Evolutionary conservation across 1,140 invertebrate species (phyloP), one percentile per base, ranked within the genome.

Genomic region (Zaprionus lachaisei): DNA sequence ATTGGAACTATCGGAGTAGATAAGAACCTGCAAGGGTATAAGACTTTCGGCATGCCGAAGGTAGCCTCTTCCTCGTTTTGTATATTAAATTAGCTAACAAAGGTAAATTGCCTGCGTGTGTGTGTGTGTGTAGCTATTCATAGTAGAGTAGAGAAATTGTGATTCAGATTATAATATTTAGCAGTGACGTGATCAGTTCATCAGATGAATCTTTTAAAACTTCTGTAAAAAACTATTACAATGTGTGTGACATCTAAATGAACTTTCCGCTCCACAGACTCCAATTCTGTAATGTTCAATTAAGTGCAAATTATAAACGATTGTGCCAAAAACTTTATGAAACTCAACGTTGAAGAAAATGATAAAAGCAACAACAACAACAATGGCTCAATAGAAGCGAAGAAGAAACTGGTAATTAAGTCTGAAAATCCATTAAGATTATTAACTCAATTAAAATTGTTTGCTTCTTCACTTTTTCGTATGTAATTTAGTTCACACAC

Each of bases 391-490:
- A 75, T 70, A 64, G 49, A 74, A 20, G 67, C 24, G 68, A 49
- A 22, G n/a, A 47, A 17, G 17, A 68, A 74, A 54, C 77, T 72
- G 64, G 62, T 83, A 83, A 83, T 83, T 83, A 83, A 73, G 81
- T 77, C 69, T 44, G 77, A 83, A 83, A 83, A 83, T 73, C 81
- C 81, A 83, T 83, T 83, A 83, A 83, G 81, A 83, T 83, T 83
- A 83, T 83, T 83, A 83, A 83, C 81, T 83, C 77, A 83, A 83
- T 83, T 83, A 83, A 83, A 80, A 80, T 77, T 67, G 75, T 67
- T 79, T 37, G 72, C 81, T 80, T 83, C 81, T 77, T 83, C 72
- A 72, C 68, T 66, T 79, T 67, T 71, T 73, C 62, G 74, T 63
- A 60, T 63, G 67, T 80, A 83, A 83, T 83, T 83, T 69, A 80